These are phyloP conservation scores for Diplazon laetatorius DNA, from an alignment of 2,888 invertebrate species.

Conservation along the genomic window DNA sequence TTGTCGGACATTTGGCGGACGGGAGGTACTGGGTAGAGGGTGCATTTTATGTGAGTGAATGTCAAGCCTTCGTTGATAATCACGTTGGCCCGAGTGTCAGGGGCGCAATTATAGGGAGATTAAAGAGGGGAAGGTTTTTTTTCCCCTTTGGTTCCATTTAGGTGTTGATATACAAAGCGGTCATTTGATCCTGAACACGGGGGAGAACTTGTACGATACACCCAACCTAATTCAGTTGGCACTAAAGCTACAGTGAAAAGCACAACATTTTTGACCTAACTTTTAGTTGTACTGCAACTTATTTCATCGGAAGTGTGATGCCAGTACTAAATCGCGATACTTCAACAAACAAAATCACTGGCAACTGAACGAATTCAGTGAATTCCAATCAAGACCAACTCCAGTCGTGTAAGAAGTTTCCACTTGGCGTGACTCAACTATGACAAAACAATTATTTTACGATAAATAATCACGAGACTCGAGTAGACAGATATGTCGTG, in stretches of 20 bases:
- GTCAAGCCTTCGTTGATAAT: slow-evolving; percentile 30
- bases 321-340: too few relatives aligned
- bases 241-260: too few relatives aligned
- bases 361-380: too few relatives aligned
- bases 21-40: slow-evolving; percentile 8
- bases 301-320: too few relatives aligned
- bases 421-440: too few relatives aligned
- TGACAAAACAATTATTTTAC: background rate
- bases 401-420: too few relatives aligned
- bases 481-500: background rate
- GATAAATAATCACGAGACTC: background rate
- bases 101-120: slow-evolving; percentile 41
- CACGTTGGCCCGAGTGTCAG: slow-evolving; percentile 17
- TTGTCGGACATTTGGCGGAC: slow-evolving; percentile 4
- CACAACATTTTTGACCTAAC: too few relatives aligned
- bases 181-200: background rate
- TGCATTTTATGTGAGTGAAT: slow-evolving; percentile 38
- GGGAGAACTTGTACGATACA: background rate
- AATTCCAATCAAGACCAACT: too few relatives aligned
- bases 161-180: background rate
- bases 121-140: slow-evolving; percentile 21
- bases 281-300: too few relatives aligned
- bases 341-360: too few relatives aligned
- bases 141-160: background rate
- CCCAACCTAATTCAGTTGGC: too few relatives aligned